Evolutionary conservation across 2,797 vertebrate genomes (phyloP), one percentile per base, ranked within the genome.

Genomic region (Vespertilio murinus): DNA sequence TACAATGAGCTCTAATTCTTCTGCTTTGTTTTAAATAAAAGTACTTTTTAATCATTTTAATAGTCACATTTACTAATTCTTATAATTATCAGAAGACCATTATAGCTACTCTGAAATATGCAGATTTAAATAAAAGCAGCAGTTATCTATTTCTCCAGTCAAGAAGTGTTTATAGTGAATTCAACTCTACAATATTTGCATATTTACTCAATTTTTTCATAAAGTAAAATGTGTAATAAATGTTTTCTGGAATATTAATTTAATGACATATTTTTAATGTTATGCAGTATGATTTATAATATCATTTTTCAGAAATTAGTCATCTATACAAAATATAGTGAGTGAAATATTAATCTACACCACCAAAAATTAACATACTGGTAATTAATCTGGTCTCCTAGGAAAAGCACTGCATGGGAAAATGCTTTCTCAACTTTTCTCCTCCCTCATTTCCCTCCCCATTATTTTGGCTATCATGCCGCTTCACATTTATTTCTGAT

Each of bases 301-400:
- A 92, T 65, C 47, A 81, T 22, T 92, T 80, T 92, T 97, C 88
- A 96, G 85, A 92, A 95, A 96, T 94, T 91, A 96, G 49, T 96
- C 69, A 97, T 88, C 33, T 88, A 91, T 79, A 95, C 49, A 96
- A 95, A 96, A 96, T 91, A 47, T 3, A 28, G 7, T 69, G 75
- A 94, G 13, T 54, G 74, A 73, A 92, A 89, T 95, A 95, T 93
- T 90, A 94, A 77, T 94, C 89, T 83, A 86, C 88, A 96, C 67
- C 59, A 69, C 7, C 42, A 95, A 73, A 54, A 91, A 22, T 91
- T 69, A 97, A 54, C 77, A 95, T 91, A 95, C 9, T 91, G 18
- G 87, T 82, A 67, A 96, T 84, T 97, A 97, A 94, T 92, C 61
- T 47, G 87, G 75, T 56, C 18, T 95, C 40, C 38, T 59, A 56